Percentiles rank a stretch among this genome's conserved stretches.
phyloP scores from a whole-genome alignment of 2,113 vertebrate genomes.

The Vombatus ursinus region DNA sequence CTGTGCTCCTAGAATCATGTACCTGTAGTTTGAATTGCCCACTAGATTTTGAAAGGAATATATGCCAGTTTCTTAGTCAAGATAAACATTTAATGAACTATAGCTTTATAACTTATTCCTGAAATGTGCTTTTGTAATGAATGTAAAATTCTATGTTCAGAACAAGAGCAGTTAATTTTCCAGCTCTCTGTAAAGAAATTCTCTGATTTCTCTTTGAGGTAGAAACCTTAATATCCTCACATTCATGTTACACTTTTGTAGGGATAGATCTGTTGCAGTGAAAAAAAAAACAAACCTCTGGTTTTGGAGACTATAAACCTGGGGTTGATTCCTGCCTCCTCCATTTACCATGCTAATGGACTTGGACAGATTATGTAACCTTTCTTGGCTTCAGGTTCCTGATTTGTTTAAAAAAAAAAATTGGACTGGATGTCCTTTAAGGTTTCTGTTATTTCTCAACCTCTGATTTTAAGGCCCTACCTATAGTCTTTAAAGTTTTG shows the following conservation, averaged over 20 bases:
- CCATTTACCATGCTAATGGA: background rate
- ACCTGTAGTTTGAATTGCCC: background rate
- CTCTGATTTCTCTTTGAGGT: background rate
- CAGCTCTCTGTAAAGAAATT: background rate
- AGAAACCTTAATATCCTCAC: background rate
- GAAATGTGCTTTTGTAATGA: background rate
- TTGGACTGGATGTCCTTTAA: background rate
- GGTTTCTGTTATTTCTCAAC: background rate
- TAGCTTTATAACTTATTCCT: background rate
- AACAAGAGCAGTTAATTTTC: background rate
- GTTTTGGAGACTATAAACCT: background rate
- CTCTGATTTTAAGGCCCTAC: background rate
- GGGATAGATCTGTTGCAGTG: background rate
- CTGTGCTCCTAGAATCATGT: background rate
- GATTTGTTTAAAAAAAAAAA: background rate
- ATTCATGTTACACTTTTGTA: background rate
- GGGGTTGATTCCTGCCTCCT: background rate
- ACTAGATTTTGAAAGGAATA: background rate
- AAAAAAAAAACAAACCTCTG: background rate
- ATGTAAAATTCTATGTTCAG: background rate
- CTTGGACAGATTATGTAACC: too few species aligned
- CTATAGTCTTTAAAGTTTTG: background rate
- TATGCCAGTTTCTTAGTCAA: background rate
- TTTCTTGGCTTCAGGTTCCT: background rate
- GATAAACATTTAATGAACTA: background rate